Evolutionary conservation across 2,113 vertebrate species (phyloP).

Genomic region (Otus sunia): DNA sequence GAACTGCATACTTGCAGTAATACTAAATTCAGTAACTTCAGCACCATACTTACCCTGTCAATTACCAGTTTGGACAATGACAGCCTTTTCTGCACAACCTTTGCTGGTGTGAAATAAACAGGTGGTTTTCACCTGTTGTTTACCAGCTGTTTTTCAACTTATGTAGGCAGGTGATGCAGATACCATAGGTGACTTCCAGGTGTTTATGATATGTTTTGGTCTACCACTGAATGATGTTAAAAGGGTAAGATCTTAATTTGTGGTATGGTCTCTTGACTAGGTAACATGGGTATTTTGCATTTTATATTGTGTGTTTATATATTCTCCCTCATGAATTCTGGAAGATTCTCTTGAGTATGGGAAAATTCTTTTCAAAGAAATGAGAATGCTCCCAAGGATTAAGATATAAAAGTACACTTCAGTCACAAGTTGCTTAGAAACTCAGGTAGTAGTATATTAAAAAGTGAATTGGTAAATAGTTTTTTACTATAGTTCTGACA

Average conservation of each 20-base stretch:
- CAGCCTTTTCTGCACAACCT: background rate
- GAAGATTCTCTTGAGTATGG: background rate
- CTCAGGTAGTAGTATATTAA: background rate
- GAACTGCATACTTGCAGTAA: background rate
- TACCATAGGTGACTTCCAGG: background rate
- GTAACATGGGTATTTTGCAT: background rate
- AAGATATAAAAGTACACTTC: background rate
- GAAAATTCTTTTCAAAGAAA: background rate
- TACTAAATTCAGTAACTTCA: background rate
- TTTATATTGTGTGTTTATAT: background rate
- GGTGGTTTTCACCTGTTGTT: background rate
- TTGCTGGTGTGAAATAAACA: background rate
- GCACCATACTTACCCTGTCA: background rate
- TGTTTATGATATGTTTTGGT: background rate
- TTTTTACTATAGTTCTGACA: background rate
- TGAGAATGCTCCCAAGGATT: background rate
- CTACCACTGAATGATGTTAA: background rate
- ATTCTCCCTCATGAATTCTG: background rate
- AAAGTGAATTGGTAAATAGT: background rate
- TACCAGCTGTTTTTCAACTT: background rate
- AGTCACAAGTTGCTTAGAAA: background rate
- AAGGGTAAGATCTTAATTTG: background rate
- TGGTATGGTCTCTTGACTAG: background rate
- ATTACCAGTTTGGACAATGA: accelerated
- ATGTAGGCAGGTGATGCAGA: background rate